Conservation (phyloP, 2,797 vertebrate species). For the Telmatherina bonti region DNA sequence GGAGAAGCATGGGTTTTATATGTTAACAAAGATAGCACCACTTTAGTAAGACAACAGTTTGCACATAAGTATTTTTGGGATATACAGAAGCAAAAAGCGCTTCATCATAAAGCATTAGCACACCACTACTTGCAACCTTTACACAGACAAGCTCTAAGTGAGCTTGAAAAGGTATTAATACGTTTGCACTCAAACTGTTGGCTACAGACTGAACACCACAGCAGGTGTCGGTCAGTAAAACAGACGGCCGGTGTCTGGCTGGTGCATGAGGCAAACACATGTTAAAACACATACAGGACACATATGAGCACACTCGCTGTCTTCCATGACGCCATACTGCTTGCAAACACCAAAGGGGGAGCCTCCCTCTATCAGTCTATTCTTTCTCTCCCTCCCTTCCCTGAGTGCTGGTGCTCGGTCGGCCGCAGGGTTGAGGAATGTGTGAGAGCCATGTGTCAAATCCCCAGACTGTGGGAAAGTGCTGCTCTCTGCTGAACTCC, state of each 20-base stretch:
- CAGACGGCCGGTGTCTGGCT: slow-evolving; percentile 17
- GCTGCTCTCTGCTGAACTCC: slow-evolving; percentile 92
- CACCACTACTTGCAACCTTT: background rate
- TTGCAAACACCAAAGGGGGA: slow-evolving; percentile 75
- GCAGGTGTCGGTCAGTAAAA: slow-evolving; percentile 26
- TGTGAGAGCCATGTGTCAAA: slow-evolving; percentile 98
- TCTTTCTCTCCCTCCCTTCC: slow-evolving; percentile 57
- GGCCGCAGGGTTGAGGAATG: slow-evolving; percentile 93
- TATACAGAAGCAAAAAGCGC: slow-evolving; percentile 1
- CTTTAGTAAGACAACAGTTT: slow-evolving; percentile 3
- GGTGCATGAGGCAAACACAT: slow-evolving; percentile 53
- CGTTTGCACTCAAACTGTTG: background rate
- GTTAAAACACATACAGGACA: slow-evolving; percentile 51
- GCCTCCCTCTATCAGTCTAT: slow-evolving; percentile 80
- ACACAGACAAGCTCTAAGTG: background rate
- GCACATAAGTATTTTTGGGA: background rate
- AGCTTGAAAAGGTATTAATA: slow-evolving; percentile 18
- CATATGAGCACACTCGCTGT: slow-evolving; percentile 50
- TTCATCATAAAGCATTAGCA: slow-evolving; percentile 8
- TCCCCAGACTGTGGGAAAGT: slow-evolving; percentile 99
- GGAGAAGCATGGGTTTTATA: too few relatives aligned
- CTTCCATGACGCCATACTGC: slow-evolving; percentile 71
- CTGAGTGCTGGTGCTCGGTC: slow-evolving; percentile 78
- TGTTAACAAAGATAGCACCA: background rate
- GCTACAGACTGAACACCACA: slow-evolving; percentile 8